These are phyloP conservation scores for Nysson spinosus DNA, from an alignment of 2,888 invertebrate genomes.

Conservation along the genomic window DNA sequence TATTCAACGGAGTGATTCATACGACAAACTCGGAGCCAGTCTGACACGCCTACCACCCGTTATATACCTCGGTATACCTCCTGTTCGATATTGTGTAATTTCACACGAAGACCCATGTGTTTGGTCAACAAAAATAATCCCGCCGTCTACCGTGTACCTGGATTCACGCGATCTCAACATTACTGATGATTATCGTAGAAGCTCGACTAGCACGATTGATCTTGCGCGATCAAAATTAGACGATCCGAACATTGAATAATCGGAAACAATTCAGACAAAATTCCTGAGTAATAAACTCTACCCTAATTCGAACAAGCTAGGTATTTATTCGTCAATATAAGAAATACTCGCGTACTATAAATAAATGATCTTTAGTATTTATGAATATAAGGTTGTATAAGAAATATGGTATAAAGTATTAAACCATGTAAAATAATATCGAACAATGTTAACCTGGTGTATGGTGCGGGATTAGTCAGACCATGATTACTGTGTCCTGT, in stretches of 20 bases:
- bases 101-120: constrained; percentile 22
- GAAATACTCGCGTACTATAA: no score
- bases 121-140: constrained; percentile 18
- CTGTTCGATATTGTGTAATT: constrained; percentile 29
- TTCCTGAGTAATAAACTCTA: no score
- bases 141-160: constrained; percentile 5
- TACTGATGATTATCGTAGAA: constrained; percentile 24
- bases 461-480: constrained; percentile 66
- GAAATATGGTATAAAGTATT: no score
- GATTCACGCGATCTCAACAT: constrained; percentile 34
- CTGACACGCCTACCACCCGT: constrained; percentile 32
- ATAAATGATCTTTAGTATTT: no score
- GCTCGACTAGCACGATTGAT: neutral
- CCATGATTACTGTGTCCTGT: constrained; percentile 62
- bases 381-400: no score
- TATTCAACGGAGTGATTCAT: constrained; percentile 31
- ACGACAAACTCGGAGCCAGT: constrained; percentile 9
- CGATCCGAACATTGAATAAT: neutral
- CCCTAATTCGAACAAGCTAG: no score
- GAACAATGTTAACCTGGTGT: constrained; percentile 62
- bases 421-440: neutral
- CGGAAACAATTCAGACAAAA: neutral
- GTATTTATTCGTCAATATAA: no score
- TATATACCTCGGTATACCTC: constrained; percentile 16
- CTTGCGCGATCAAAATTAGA: neutral